Evolutionary conservation across 2,113 vertebrate genomes (phyloP), one percentile per base, ranked within the genome.

Genomic region (Burhinus bistriatus): DNA sequence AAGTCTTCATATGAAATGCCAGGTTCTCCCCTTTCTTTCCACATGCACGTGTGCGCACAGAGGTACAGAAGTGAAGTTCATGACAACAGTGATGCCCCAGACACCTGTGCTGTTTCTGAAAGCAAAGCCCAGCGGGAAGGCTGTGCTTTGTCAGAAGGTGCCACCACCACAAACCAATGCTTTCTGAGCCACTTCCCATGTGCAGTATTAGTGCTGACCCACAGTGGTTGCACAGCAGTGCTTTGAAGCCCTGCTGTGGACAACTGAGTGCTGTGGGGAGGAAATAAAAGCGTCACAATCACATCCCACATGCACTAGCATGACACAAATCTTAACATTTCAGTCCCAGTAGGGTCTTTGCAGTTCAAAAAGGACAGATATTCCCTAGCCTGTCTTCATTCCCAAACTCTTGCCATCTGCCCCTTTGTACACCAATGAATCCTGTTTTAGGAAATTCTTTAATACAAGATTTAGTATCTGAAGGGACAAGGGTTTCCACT

Each of bases 41-140:
- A 42, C 21, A 19, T 4, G 27, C 19, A 38, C 1, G 0, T 4
- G n/a, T 2, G 1, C 3, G 2, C 30, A 19, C 16, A 29, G 42
- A 71, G 58, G 29, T 62, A 40, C 59, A 47, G 59, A 72, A 83
- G 9, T 59, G 69, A 65, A 45, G 29, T 4, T 45, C 11, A 9
- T 5, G 30, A 29, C 2, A 2, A 58, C 66, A 34, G 75, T 22
- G 45, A 76, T 8, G 58, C 27, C 36, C 21, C 59, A 11, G 3
- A 25, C 5, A 5, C 15, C 27, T 38, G 20, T 15, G 36, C 57
- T 86, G 36, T 15, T 72, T 30, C 80, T 76, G 81, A 54, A 44
- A 58, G 57, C 32, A 45, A 55, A 66, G 54, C 38, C 52, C 34
- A 18, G 25, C 1, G 1, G 40, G 21, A 89, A 80, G 47, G 40